Evolutionary conservation across 2,888 invertebrate genomes (phyloP).

Genomic region (Eupithecia tripunctaria): DNA sequence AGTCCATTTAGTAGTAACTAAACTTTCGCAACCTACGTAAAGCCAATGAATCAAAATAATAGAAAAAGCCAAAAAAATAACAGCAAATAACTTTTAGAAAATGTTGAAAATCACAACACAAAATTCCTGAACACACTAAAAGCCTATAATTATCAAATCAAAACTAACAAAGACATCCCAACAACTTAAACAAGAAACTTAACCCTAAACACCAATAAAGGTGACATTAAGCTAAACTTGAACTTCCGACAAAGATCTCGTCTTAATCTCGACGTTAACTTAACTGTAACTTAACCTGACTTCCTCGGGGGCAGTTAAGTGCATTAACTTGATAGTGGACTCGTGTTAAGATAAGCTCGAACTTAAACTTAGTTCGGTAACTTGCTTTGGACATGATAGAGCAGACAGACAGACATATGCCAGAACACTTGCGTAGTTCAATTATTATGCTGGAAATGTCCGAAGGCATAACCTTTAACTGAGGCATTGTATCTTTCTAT

Average conservation of each 20-base stretch:
- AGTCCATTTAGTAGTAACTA: not conserved
- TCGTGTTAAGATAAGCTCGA: slow-evolving; percentile 45
- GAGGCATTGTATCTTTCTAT: too few species aligned
- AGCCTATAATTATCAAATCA: slow-evolving; percentile 35
- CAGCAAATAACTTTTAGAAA: not conserved
- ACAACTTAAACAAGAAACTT: slow-evolving; percentile 32
- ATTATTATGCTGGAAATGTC: not conserved
- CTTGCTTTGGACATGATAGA: slow-evolving; percentile 13
- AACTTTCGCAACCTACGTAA: not conserved
- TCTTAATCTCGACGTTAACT: slow-evolving; percentile 46
- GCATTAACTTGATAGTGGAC: slow-evolving; percentile 46
- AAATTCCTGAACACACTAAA: not conserved
- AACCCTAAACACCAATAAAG: slow-evolving; percentile 44
- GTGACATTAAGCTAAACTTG: slow-evolving; percentile 43
- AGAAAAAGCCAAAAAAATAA: not conserved
- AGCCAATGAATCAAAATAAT: too few species aligned
- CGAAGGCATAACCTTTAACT: not conserved
- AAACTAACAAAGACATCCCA: slow-evolving; percentile 31
- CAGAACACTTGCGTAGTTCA: not conserved
- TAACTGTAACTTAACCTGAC: slow-evolving; percentile 47
- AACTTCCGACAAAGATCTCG: slow-evolving; percentile 48
- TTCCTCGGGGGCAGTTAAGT: slow-evolving; percentile 43
- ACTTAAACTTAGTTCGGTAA: slow-evolving; percentile 34
- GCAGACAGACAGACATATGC: not conserved
- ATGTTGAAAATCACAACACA: not conserved